Evolutionary conservation across 2,113 vertebrate species (phyloP).

Genomic region (Urocolius indicus): DNA sequence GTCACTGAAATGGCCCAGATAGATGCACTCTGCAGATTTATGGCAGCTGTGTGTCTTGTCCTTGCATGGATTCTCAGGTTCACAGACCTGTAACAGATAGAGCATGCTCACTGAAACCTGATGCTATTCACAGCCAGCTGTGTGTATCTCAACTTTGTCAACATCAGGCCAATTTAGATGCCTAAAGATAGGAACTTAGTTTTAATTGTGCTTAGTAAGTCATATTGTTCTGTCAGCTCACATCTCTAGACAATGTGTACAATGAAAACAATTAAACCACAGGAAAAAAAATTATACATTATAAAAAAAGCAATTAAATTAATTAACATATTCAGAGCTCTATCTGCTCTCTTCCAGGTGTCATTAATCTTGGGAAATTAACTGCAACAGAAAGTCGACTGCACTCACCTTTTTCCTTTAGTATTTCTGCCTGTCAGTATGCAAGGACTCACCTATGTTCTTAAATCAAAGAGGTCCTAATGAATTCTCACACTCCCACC

Average conservation of each 20-base stretch:
- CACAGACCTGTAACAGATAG: conserved; percentile 84
- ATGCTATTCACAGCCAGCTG: not conserved
- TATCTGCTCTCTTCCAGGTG: not conserved
- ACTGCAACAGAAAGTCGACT: not conserved
- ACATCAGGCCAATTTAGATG: not conserved
- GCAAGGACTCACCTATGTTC: not conserved
- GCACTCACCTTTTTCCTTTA: not conserved
- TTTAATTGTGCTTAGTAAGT: not conserved
- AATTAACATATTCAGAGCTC: not conserved
- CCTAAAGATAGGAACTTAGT: not conserved
- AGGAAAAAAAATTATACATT: not conserved
- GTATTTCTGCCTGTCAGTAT: not conserved
- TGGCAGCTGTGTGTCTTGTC: conserved; percentile 95
- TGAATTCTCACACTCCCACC: not conserved
- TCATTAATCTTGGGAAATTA: not conserved
- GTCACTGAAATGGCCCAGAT: conserved; percentile 94
- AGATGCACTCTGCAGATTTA: conserved; percentile 90
- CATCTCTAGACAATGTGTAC: not conserved
- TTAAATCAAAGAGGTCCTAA: not conserved
- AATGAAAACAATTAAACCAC: not conserved
- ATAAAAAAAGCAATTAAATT: not conserved
- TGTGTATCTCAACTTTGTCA: not conserved
- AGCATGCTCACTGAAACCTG: not conserved
- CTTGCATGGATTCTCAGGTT: conserved; percentile 94
- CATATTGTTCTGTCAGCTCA: not conserved